These are phyloP conservation scores for Tonatia bakeri DNA, from an alignment of 2,113 vertebrate species.

Conservation along the genomic window DNA sequence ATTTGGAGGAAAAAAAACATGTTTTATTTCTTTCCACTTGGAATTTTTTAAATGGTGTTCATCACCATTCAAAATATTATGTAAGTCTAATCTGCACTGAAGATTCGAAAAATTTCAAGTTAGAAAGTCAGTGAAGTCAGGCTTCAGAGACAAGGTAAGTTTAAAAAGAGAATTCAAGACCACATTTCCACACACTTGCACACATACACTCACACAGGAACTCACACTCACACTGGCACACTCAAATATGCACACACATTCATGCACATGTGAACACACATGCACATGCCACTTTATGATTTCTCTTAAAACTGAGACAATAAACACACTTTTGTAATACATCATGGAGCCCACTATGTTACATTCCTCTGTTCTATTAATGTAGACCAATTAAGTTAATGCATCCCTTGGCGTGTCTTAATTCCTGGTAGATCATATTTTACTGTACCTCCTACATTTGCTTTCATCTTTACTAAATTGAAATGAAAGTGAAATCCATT, in stretches of 20 bases:
- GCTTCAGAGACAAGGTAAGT: background rate
- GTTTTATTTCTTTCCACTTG: background rate
- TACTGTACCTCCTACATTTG: background rate
- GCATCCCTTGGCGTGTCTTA: background rate
- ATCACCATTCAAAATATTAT: background rate
- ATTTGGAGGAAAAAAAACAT: background rate
- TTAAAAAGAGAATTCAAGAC: background rate
- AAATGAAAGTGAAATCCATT: conserved; percentile 35
- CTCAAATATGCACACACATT: rapidly evolving
- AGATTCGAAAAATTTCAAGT: background rate
- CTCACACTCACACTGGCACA: rapidly evolving
- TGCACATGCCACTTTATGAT: background rate
- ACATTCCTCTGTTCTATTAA: background rate
- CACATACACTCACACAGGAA: background rate
- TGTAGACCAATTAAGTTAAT: conserved; percentile 10
- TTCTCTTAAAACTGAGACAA: background rate
- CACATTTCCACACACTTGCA: background rate
- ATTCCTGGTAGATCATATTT: conserved; percentile 32
- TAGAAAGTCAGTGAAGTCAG: background rate
- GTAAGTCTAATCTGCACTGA: background rate
- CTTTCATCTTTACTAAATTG: conserved; percentile 24
- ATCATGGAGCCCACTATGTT: background rate
- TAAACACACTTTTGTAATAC: background rate
- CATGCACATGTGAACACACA: too few relatives aligned
- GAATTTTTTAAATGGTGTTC: background rate